Evolutionary conservation across 1,140 invertebrate species (phyloP).

Genomic region (Dinothrombium tinctorium): DNA sequence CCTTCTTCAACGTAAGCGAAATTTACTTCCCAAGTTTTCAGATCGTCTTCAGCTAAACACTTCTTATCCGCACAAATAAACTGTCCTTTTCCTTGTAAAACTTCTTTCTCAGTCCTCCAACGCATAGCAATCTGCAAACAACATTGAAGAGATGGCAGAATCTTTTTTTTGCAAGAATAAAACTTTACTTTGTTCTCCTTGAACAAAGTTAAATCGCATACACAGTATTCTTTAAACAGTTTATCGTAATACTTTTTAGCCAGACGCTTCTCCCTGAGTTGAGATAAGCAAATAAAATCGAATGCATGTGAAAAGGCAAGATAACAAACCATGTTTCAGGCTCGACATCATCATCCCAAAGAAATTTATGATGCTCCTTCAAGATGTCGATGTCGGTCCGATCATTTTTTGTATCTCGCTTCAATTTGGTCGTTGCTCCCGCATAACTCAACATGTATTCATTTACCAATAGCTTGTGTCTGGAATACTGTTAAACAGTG

Average conservation of each 20-base stretch:
- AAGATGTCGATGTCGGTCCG: conserved; percentile 61
- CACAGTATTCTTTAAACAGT: conserved; percentile 94
- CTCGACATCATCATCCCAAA: conserved; percentile 58
- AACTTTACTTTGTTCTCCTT: conserved; percentile 60
- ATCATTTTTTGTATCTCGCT: conserved; percentile 37
- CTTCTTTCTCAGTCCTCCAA: conserved; percentile 84
- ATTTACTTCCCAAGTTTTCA: conserved; percentile 93
- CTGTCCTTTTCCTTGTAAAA: conserved; percentile 61
- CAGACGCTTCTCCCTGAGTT: conserved; percentile 57
- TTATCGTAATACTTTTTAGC: conserved; percentile 96
- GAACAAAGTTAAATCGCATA: conserved; percentile 64
- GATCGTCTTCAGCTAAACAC: conserved; percentile 35
- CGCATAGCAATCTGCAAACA: conserved; percentile 51
- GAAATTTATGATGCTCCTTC: conserved; percentile 70
- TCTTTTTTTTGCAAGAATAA: conserved; percentile 3
- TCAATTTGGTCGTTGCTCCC: conserved; percentile 34
- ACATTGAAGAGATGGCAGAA: not conserved
- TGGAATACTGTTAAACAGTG: conserved; percentile 28
- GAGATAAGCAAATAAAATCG: not conserved
- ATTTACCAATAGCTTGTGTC: conserved; percentile 63
- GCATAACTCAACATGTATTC: conserved; percentile 47
- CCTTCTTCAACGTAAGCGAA: conserved; percentile 75
- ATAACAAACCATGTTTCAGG: conserved; percentile 19
- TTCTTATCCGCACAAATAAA: conserved; percentile 71
- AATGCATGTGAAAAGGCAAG: conserved; percentile 2